phyloP scores from a whole-genome alignment of 1,140 invertebrate species.

The Bombus sylvicola region DNA sequence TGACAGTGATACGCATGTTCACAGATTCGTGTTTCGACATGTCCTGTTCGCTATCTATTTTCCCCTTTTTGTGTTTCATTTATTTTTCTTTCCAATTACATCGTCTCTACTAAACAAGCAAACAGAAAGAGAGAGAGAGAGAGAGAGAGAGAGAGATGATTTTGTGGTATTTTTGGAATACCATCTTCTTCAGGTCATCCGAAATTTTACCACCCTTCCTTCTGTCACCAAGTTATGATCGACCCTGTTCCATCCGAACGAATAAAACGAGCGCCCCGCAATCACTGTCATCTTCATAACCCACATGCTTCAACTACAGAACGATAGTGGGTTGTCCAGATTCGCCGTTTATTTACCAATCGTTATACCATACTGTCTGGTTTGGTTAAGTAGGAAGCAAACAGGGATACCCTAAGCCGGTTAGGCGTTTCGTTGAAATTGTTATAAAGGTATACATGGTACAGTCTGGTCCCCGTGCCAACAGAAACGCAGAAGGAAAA shows the following conservation, averaged over 20 bases:
- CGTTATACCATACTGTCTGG: not conserved
- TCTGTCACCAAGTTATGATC: not conserved
- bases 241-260: not conserved
- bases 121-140: not conserved
- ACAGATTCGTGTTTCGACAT: not conserved
- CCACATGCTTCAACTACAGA: not conserved
- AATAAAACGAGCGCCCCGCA: not conserved
- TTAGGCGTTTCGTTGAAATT: not conserved
- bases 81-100: not conserved
- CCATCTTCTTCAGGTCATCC: too few relatives aligned
- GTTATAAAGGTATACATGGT: not conserved
- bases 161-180: not conserved
- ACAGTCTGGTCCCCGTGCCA: too few relatives aligned
- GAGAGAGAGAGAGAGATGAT: not conserved
- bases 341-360: slow-evolving; percentile 30
- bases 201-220: not conserved
- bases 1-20: too few relatives aligned
- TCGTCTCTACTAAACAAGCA: not conserved
- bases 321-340: not conserved
- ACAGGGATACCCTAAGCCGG: not conserved
- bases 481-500: not conserved
- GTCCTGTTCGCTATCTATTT: not conserved
- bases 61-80: not conserved
- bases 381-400: slow-evolving; percentile 21
- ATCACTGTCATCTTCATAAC: slow-evolving; percentile 1